Conservation (phyloP, 2,113 vertebrate species). For the Gulo gulo region DNA sequence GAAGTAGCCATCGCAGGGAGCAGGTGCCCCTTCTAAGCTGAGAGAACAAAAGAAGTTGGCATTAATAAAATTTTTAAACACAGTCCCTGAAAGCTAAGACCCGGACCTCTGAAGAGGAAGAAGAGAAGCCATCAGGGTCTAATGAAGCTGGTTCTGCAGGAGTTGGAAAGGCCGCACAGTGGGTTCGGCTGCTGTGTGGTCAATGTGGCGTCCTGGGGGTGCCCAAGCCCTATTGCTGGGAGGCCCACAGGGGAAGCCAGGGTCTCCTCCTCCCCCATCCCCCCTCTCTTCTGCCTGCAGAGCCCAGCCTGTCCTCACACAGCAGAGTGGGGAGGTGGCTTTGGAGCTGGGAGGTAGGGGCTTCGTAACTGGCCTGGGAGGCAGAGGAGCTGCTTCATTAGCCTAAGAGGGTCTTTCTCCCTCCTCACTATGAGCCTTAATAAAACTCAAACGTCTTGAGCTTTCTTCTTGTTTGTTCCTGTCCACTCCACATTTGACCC, state of each 20-base stretch:
- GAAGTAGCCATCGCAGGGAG: background rate
- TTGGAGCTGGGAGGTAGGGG: background rate
- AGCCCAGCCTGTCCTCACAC: background rate
- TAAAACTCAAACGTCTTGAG: background rate
- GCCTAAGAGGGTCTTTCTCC: background rate
- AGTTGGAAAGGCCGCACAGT: fast-evolving
- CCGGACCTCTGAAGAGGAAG: background rate
- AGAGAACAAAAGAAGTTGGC: background rate
- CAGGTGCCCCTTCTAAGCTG: background rate
- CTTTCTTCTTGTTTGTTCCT: background rate
- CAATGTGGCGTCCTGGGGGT: fast-evolving
- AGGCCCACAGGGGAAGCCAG: too few species aligned
- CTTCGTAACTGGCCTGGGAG: background rate
- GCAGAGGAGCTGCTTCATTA: background rate
- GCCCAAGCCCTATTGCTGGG: background rate
- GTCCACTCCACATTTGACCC: background rate
- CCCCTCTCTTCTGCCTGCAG: background rate
- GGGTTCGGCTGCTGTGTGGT: background rate
- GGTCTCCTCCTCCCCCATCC: background rate
- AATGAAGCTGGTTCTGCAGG: background rate
- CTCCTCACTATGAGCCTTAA: background rate
- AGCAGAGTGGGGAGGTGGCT: background rate
- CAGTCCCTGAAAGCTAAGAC: background rate
- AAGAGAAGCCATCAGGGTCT: background rate
- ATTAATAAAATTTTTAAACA: background rate